Evolutionary conservation across 2,797 vertebrate species (phyloP), one percentile per base, ranked within the genome.

Genomic region (Poeciliopsis presidionis): DNA sequence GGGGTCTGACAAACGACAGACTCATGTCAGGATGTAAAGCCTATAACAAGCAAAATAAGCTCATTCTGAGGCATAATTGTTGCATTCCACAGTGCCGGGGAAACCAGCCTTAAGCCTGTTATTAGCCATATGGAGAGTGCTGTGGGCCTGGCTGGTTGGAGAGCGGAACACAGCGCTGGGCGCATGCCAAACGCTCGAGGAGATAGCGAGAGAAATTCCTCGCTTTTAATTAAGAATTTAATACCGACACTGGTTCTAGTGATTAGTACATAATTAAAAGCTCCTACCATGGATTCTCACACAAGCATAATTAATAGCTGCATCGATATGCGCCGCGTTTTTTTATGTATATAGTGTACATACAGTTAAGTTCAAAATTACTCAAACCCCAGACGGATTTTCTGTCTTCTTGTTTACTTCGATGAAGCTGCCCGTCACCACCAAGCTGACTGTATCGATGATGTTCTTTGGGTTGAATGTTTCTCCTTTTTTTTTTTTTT

Each of bases 141-240:
- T 88, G 83, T 79, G 88, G 88, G 90, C 89, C 92, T 80, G 83
- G 83, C 83, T 92, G 87, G 84, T 87, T 92, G 84, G 84, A 87
- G 87, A 86, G 78, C 69, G 86, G 90, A 88, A 82, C 30, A 74
- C 78, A 9, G 79, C 16, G 84, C 89, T 94, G 93, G 93, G 88
- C 72, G 82, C 76, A 74, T 25, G 92, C 92, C 93, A 94, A 93
- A 89, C 85, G 83, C 93, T 92, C 45, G 0, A 92, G 90, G 87
- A 94, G 91, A 91, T 91, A 92, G 88, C 75, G 75, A 86, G 82
- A 86, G 83, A 94, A 92, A 91, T 90, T 89, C 83, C 84, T 87
- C n/a, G 76, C 90, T 93, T 94, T 94, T 94, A 94, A 94, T 94
- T 94, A 93, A 92, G 87, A 92, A 93, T 92, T 90, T 91, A 93